These are phyloP conservation scores for Nothocercus nigrocapillus DNA, from an alignment of 2,113 vertebrate species.

Conservation along the genomic window DNA sequence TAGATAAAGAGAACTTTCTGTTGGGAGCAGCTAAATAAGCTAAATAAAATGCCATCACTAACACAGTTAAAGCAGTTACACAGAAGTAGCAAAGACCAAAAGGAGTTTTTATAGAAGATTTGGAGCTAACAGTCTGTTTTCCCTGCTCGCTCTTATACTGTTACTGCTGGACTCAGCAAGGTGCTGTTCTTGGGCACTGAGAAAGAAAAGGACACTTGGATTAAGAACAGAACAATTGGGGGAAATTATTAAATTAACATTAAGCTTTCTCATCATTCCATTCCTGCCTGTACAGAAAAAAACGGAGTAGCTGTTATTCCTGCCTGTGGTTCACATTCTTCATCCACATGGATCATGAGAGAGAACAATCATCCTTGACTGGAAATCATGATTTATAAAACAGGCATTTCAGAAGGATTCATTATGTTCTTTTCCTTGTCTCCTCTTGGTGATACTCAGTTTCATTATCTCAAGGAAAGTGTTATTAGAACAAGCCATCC, in stretches of 20 bases:
- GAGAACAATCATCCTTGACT: slow-evolving; percentile 45
- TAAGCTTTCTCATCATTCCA: slow-evolving; percentile 40
- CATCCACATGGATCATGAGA: slow-evolving; percentile 32
- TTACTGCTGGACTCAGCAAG: neutral
- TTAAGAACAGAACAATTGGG: slow-evolving; percentile 50
- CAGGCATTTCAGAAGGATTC: slow-evolving; percentile 27
- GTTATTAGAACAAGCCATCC: slow-evolving; percentile 3
- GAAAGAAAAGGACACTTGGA: slow-evolving; percentile 58
- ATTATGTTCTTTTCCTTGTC: neutral
- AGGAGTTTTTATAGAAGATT: neutral
- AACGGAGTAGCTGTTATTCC: slow-evolving; percentile 26
- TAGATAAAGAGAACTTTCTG: neutral
- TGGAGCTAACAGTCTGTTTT: neutral
- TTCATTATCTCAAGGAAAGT: neutral
- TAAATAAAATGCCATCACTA: neutral
- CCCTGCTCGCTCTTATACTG: neutral
- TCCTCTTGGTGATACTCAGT: slow-evolving; percentile 7
- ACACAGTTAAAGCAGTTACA: neutral
- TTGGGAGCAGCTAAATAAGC: neutral
- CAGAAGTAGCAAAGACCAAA: neutral
- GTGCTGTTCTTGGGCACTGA: slow-evolving; percentile 34
- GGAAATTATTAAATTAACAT: slow-evolving; percentile 68
- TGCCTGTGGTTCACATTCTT: slow-evolving; percentile 40
- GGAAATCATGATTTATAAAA: slow-evolving; percentile 20
- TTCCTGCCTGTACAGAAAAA: slow-evolving; percentile 45